These are phyloP conservation scores for Procambarus clarkii DNA, from an alignment of 1,140 invertebrate genomes.

Conservation along the genomic window DNA sequence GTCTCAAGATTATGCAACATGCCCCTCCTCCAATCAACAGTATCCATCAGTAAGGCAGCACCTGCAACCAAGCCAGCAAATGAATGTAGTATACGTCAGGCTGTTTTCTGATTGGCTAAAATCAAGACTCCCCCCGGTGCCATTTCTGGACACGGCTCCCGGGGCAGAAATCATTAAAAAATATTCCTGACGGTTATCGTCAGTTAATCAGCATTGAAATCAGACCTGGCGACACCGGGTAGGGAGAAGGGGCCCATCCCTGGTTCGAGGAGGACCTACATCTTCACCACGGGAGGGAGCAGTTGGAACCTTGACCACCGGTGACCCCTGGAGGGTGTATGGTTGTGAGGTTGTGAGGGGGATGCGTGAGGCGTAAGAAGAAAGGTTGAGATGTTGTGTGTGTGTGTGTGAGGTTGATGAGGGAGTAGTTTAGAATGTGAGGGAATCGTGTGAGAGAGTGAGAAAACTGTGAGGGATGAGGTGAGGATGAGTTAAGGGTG, in stretches of 20 bases:
- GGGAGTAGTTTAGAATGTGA: no score
- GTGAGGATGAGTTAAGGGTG: no score
- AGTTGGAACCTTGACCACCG: no score
- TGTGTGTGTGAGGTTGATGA: not conserved
- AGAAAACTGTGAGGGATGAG: no score
- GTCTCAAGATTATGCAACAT: no score
- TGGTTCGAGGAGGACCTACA: not conserved
- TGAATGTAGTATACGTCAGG: constrained; percentile 25
- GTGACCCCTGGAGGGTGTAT: not conserved
- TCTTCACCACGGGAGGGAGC: not conserved
- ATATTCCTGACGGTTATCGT: constrained; percentile 49
- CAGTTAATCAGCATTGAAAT: constrained; percentile 50
- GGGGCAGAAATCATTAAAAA: constrained; percentile 43
- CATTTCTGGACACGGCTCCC: constrained; percentile 34
- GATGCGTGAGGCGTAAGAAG: no score
- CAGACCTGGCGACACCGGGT: constrained; percentile 33
- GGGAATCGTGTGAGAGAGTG: no score
- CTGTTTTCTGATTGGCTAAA: constrained; percentile 54
- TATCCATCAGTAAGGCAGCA: not conserved
- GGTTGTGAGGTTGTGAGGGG: not conserved
- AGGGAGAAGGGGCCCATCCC: constrained; percentile 7
- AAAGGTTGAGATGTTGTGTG: not conserved
- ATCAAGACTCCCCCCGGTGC: constrained; percentile 35
- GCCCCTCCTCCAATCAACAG: no score
- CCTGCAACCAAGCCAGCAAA: not conserved